Percentiles rank a stretch among this genome's conserved stretches.
Evolutionary conservation across 2,113 vertebrate genomes (phyloP).

Genomic region (Sceloporus tristichus): DNA sequence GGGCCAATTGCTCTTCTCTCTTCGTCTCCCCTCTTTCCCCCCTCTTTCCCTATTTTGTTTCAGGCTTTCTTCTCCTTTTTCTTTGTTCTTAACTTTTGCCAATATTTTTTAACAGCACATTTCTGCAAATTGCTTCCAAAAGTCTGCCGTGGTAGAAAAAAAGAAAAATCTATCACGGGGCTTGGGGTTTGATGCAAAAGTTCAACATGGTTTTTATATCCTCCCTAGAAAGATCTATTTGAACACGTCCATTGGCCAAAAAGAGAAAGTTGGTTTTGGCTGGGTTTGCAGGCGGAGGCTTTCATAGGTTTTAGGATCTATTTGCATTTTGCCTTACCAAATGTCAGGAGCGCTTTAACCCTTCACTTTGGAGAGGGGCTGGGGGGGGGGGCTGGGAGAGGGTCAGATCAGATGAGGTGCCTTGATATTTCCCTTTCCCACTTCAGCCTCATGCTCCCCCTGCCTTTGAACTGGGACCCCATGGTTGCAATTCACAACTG

Average conservation of each 20-base stretch:
- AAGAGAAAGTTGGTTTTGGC: conserved; percentile 39
- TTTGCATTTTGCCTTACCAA: conserved; percentile 32
- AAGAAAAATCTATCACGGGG: conserved; percentile 1
- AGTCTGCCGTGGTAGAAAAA: conserved; percentile 39
- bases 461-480: background rate
- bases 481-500: background rate
- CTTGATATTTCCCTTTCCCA: background rate
- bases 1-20: conserved; percentile 28
- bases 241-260: conserved; percentile 27
- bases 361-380: background rate
- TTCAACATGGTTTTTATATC: conserved; percentile 47
- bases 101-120: conserved; percentile 41
- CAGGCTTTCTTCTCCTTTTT: conserved; percentile 38
- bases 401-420: background rate
- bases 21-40: too few species aligned
- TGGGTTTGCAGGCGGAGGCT: conserved; percentile 3
- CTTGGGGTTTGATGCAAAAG: conserved; percentile 33
- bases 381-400: background rate
- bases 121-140: conserved; percentile 50
- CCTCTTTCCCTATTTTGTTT: conserved; percentile 31
- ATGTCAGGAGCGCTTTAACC: conserved; percentile 11
- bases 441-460: background rate
- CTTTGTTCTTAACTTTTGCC: conserved; percentile 51
- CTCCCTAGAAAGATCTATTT: conserved; percentile 37
- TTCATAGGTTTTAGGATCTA: conserved; percentile 28